Percentiles rank a stretch among this genome's conserved stretches.
These are phyloP conservation scores for Brenthis hecate DNA, from an alignment of 2,888 invertebrate genomes.

Conservation along the genomic window DNA sequence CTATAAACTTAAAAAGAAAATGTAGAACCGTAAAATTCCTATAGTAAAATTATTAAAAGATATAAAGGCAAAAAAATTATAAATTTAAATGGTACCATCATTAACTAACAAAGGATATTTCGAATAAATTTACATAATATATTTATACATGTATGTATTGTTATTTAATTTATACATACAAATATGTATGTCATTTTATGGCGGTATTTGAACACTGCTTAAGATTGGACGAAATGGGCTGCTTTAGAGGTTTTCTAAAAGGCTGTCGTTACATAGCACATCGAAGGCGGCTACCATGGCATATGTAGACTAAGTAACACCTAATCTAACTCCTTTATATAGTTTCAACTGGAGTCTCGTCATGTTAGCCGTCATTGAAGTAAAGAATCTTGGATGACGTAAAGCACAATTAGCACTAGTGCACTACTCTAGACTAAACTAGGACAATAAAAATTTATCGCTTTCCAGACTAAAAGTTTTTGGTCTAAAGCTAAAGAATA, in stretches of 20 bases:
- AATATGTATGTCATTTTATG: slow-evolving; percentile 16
- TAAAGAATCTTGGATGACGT: slow-evolving; percentile 37
- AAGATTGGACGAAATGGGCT: slow-evolving; percentile 17
- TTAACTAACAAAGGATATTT: slow-evolving; percentile 30
- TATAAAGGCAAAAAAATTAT: slow-evolving; percentile 21
- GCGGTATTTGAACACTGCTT: slow-evolving; percentile 24
- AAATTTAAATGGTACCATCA: slow-evolving; percentile 18
- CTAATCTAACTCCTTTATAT: too few species aligned
- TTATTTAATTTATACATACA: slow-evolving; percentile 28
- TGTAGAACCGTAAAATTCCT: slow-evolving; percentile 22
- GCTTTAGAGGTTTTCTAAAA: slow-evolving; percentile 29
- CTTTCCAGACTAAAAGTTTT: slow-evolving; percentile 52
- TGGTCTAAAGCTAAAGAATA: slow-evolving; percentile 25
- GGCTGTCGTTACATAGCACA: slow-evolving; percentile 8
- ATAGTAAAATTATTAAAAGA: slow-evolving; percentile 18
- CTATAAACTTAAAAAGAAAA: slow-evolving; percentile 26
- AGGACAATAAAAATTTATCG: slow-evolving; percentile 76
- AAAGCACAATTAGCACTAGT: slow-evolving; percentile 59
- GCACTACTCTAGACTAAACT: slow-evolving; percentile 77
- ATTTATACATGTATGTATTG: slow-evolving; percentile 34
- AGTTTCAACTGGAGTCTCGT: not conserved
- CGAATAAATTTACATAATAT: slow-evolving; percentile 39
- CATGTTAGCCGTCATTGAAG: slow-evolving; percentile 16
- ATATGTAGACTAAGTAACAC: not conserved
- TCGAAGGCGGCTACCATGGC: slow-evolving; percentile 5